Percentiles rank a stretch among this genome's conserved stretches.
Conservation (phyloP, 2,888 invertebrate genomes). For the Octonoba sinensis region DNA sequence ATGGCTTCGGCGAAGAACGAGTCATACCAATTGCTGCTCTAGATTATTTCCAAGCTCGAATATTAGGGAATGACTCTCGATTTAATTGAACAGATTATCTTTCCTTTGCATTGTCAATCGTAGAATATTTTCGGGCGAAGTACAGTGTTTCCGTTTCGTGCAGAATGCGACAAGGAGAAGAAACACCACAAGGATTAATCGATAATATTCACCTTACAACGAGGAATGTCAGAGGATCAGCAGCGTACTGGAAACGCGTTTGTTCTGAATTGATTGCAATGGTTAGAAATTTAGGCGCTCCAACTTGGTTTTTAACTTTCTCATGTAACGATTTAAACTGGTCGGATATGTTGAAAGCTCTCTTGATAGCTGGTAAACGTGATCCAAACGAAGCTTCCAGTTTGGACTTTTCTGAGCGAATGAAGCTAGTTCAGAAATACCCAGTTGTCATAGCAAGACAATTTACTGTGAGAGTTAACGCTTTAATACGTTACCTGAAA, state of each 20-base stretch:
- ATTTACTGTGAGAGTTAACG: no score
- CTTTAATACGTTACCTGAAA: no score
- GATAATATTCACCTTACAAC: neutral
- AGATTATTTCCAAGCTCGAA: neutral
- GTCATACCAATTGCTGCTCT: no score
- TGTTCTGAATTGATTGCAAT: neutral
- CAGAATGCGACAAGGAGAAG: neutral
- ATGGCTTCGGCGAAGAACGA: neutral
- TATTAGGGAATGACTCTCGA: neutral
- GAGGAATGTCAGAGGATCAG: neutral
- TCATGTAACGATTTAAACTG: neutral
- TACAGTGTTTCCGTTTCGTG: neutral
- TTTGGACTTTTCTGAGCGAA: no score
- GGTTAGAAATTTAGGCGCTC: conserved; percentile 1
- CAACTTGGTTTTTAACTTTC: neutral
- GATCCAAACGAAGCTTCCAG: neutral
- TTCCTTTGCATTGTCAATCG: neutral
- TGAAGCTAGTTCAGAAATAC: no score
- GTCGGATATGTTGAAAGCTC: neutral
- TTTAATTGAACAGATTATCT: neutral
- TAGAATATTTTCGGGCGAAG: neutral
- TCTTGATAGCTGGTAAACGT: neutral
- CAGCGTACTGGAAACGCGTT: neutral
- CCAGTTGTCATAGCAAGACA: no score
- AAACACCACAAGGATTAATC: neutral